phyloP scores from a whole-genome alignment of 2,888 invertebrate species.

The Rutpela maculata region DNA sequence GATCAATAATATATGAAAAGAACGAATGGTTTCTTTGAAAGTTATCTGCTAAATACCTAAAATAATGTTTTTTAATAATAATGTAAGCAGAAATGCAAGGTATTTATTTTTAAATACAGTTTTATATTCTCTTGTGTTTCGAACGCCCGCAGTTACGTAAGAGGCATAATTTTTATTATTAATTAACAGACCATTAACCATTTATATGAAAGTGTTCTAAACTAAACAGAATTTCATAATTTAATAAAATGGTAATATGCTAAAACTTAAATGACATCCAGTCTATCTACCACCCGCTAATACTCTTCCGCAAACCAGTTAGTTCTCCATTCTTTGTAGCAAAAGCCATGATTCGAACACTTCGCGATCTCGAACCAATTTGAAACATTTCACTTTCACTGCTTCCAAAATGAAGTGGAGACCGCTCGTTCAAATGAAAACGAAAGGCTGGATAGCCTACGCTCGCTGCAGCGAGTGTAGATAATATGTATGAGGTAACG shows the following conservation, averaged over 20 bases:
- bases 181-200: not conserved
- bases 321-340: not conserved
- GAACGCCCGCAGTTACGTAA: no score
- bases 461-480: not conserved
- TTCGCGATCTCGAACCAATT: not conserved
- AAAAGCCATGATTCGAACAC: not conserved
- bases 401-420: not conserved
- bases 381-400: slow-evolving; percentile 9
- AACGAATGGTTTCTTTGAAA: no score
- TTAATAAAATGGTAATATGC: not conserved
- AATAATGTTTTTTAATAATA: no score
- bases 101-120: no score
- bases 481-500: not conserved
- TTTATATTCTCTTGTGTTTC: no score
- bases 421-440: not conserved
- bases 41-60: no score
- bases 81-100: no score
- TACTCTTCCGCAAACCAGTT: not conserved
- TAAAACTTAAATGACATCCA: not conserved
- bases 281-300: not conserved
- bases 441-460: not conserved
- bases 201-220: not conserved
- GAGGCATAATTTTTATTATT: not conserved
- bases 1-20: no score
- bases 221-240: not conserved